Base-by-base conservation (phyloP, 2,113 vertebrate genomes). In the Thunnus maccoyii region DNA sequence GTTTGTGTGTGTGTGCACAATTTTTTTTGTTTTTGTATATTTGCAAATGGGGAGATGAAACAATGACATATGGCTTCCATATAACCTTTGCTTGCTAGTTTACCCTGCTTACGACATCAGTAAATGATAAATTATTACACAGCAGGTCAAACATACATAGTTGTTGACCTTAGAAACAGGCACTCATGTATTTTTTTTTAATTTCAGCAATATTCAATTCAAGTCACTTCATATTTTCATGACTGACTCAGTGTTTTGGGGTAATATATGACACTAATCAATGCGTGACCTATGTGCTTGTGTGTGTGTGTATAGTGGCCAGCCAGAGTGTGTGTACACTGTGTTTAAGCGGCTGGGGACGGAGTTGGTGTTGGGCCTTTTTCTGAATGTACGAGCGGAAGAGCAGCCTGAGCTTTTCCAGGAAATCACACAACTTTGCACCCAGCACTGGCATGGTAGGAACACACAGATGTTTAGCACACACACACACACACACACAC, bases 361-460 rank as follows among this genome's bases (percentile, higher is more conserved):
- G 3, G 91, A 94, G 84, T 72, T 94, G 89, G 92, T 91, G 17
- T 72, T 95, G 76, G 93, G 90, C 17, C 83, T 95, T 72, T 95
- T 94, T 54, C 78, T 94, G 54, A 94, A 94, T 1, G 73, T 94
- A 4, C 78, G 74, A 54, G 88, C 82, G 0, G 91, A 94, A 52
- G 88, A 94, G 63, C 85, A 92, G 44, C 90, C 93, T 1, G 83
- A 92, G 51, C 82, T 91, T 12, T 92, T 85, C 75, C 67, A 91
- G 74, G 88, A 94, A 64, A 92, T 94, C 64, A 72, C 65, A 7
- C 71, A 89, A 20, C 94, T 94, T 18, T 93, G 92, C 86, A 95
- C 92, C 5, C 84, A 81, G 27, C 92, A 95, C 83, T 95, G 93
- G 92, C 93, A 94, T 20, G 92, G 93, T 94, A 75, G 12, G 55